Conservation (phyloP, 92 coral and sea anemone genomes). For the Zoanthus sociatus region DNA sequence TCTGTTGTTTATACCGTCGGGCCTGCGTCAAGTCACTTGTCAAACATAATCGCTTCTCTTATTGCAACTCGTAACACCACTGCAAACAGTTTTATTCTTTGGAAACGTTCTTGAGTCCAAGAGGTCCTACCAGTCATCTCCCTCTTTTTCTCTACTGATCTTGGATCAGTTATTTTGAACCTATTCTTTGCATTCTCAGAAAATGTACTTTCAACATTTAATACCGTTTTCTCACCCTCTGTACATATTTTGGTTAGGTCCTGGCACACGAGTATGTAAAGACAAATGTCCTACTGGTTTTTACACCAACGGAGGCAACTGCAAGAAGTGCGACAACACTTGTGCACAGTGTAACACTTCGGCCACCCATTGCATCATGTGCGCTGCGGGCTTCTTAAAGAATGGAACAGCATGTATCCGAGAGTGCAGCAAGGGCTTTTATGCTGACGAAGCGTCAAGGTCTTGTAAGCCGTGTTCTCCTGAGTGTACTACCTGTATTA, state of each 20-base stretch:
- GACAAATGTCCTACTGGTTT: conserved; percentile 76
- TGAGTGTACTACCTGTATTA: conserved; percentile 70
- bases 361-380: conserved; percentile 52
- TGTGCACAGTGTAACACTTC: conserved; percentile 61
- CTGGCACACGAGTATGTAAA: conserved; percentile 77
- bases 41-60: no score
- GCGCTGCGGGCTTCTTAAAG: conserved; percentile 59
- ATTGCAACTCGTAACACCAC: no score
- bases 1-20: no score
- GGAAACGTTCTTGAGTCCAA: no score
- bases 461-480: conserved; percentile 61
- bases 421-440: conserved; percentile 64
- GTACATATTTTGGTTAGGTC: conserved; percentile 53
- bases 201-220: no score
- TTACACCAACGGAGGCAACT: conserved; percentile 50
- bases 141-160: no score
- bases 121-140: no score
- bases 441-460: conserved; percentile 31
- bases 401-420: conserved; percentile 69
- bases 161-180: no score
- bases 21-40: no score
- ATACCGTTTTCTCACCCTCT: no score
- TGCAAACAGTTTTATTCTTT: no score
- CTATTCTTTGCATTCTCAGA: no score
- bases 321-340: conserved; percentile 70